Percentiles rank a stretch among this genome's conserved stretches.
Evolutionary conservation across 2,797 vertebrate species (phyloP).

Genomic region (Poecilia gillii): DNA sequence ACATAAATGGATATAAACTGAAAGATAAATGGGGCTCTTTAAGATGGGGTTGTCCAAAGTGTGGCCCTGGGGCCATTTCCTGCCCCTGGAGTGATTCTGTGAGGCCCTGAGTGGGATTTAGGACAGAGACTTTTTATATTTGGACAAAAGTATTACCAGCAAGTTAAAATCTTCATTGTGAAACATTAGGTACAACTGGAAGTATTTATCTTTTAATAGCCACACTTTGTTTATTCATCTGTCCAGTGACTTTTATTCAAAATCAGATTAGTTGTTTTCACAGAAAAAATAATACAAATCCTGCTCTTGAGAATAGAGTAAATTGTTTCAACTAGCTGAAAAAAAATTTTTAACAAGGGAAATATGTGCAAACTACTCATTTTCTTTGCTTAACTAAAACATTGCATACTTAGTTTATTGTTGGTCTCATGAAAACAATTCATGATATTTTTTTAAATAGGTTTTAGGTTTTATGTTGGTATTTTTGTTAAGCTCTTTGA

Average conservation of each 20-base stretch:
- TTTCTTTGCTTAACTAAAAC: background rate
- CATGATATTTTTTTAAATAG: too few relatives aligned
- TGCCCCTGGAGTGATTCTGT: background rate
- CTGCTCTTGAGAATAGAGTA: background rate
- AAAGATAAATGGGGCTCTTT: background rate
- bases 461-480: background rate
- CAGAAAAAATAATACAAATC: background rate
- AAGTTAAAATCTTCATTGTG: background rate
- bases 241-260: background rate
- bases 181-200: background rate
- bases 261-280: background rate
- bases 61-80: background rate
- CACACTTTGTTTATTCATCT: background rate
- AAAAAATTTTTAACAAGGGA: background rate
- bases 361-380: background rate
- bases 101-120: background rate
- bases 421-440: background rate
- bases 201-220: background rate
- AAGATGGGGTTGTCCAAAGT: background rate
- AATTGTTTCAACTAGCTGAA: background rate
- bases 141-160: background rate
- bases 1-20: background rate
- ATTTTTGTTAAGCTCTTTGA: background rate
- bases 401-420: background rate
- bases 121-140: background rate